Conservation (phyloP, 2,888 invertebrate genomes). For the Drosophila fungiperda region DNA sequence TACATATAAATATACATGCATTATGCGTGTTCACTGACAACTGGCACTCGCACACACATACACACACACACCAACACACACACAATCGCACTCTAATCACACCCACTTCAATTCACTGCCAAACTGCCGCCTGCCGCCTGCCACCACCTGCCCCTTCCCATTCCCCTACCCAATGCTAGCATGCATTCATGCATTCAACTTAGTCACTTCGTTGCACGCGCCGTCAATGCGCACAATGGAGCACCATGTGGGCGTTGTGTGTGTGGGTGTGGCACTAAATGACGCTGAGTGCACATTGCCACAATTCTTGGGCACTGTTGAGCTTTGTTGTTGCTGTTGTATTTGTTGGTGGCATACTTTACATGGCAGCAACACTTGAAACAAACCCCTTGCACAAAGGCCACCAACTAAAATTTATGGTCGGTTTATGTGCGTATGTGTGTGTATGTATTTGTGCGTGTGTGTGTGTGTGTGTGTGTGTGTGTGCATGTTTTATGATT, state of each 20-base stretch:
- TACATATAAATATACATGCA: conserved; percentile 3
- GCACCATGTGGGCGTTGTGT: conserved; percentile 46
- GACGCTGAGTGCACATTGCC: conserved; percentile 74
- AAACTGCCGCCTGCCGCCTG: conserved; percentile 11
- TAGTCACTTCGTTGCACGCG: conserved; percentile 62
- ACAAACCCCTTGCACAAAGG: conserved; percentile 66
- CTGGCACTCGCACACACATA: background rate
- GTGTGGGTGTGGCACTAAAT: conserved; percentile 62
- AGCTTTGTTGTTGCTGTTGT: conserved; percentile 32
- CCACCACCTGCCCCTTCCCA: background rate
- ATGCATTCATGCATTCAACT: conserved; percentile 44
- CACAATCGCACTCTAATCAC: conserved; percentile 50
- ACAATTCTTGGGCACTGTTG: conserved; percentile 59
- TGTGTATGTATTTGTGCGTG: conserved; percentile 7
- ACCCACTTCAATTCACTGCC: conserved; percentile 50
- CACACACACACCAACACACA: background rate
- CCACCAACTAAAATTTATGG: conserved; percentile 38
- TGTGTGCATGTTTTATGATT: conserved; percentile 59
- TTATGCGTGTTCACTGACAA: conserved; percentile 1
- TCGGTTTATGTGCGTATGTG: conserved; percentile 3
- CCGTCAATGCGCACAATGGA: conserved; percentile 56
- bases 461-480: conserved; percentile 5
- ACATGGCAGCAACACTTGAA: conserved; percentile 69
- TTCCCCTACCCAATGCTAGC: background rate
- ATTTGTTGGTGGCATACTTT: conserved; percentile 69